Conservation (phyloP, 2,113 vertebrate genomes). For the Gnathochromis pfefferi region DNA sequence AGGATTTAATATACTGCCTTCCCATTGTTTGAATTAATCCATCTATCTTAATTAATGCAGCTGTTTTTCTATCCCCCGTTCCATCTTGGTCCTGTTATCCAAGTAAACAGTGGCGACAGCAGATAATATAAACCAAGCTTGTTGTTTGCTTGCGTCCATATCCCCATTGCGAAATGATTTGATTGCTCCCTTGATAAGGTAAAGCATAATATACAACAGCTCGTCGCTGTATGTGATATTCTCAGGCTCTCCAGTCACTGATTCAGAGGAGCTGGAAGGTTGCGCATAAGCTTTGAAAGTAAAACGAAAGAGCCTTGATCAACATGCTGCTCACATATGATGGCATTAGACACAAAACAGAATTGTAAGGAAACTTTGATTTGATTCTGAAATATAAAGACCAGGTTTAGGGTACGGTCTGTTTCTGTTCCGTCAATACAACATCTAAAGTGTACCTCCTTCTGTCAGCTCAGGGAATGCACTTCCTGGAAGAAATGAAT, state of each 20-base stretch:
- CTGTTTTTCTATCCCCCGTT: not conserved
- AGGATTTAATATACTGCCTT: not conserved
- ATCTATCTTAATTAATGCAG: not conserved
- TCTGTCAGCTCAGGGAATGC: not conserved
- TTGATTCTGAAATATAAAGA: not conserved
- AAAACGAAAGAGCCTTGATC: not conserved
- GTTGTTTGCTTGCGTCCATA: not conserved
- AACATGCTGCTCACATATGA: not conserved
- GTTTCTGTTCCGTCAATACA: not conserved
- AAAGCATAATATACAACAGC: not conserved
- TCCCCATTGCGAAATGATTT: not conserved
- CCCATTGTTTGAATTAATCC: not conserved
- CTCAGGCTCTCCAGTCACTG: not conserved
- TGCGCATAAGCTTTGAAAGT: not conserved
- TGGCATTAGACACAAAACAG: not conserved
- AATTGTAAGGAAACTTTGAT: not conserved
- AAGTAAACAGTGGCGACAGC: not conserved
- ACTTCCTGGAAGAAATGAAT: not conserved
- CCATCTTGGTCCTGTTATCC: not conserved
- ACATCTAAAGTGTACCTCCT: not conserved
- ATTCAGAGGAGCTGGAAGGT: not conserved
- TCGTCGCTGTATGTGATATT: not conserved
- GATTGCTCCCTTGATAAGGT: not conserved
- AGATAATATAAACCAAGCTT: not conserved
- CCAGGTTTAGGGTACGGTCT: not conserved